Percentiles rank a stretch among this genome's conserved stretches.
Evolutionary conservation across 2,113 vertebrate species (phyloP).

Genomic region (Stercorarius parasiticus): DNA sequence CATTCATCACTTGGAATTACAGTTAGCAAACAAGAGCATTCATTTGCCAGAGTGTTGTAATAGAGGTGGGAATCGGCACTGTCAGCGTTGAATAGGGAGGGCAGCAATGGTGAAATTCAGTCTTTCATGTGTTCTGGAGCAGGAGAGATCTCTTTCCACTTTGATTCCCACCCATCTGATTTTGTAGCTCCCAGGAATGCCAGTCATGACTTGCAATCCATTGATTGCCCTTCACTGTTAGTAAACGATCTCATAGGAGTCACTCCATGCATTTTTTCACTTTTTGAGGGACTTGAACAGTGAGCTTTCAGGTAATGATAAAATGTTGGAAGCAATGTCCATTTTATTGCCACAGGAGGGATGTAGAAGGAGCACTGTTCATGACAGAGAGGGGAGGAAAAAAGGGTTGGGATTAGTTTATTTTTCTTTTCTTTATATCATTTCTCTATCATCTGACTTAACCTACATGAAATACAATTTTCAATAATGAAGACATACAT

Average conservation of each 20-base stretch:
- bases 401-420: neutral
- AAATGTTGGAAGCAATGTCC: neutral
- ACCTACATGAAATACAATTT: neutral
- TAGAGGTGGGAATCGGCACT: neutral
- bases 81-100: neutral
- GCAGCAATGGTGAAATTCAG: neutral
- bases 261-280: neutral
- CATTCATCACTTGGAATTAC: neutral
- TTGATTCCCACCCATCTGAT: neutral
- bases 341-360: neutral
- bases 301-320: neutral
- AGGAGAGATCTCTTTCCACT: neutral
- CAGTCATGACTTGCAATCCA: neutral
- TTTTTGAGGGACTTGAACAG: neutral
- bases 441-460: neutral
- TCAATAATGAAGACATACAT: neutral
- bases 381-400: neutral
- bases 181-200: neutral
- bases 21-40: neutral
- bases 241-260: neutral
- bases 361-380: neutral
- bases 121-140: neutral
- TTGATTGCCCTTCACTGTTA: neutral
- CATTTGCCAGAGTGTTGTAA: neutral
- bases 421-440: neutral